Evolutionary conservation across 1,140 invertebrate species (phyloP), one percentile per base, ranked within the genome.

Genomic region (Diachasma alloeum): DNA sequence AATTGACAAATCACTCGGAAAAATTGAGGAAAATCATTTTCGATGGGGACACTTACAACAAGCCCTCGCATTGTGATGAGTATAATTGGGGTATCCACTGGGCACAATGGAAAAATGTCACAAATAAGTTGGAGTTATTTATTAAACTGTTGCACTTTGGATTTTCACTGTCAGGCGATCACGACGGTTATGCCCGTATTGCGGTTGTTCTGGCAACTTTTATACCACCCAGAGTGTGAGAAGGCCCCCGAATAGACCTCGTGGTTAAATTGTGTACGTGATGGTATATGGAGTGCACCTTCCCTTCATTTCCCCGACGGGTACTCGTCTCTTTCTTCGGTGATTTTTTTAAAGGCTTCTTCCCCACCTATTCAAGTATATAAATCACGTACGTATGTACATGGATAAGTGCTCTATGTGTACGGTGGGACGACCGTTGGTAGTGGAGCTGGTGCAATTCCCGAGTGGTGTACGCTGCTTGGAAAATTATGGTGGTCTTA

Each of bases 131-230:
- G 26, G 39, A 46, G 2, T 22, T 42, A 46, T 22, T 59, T 15
- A 63, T 39, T 11, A 19, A 75, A 75, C 73, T 75, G 13, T 37
- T 31, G 17, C 73, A 75, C 73, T 68, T 63, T 22, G 10, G 53
- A 70, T 70, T 71, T 76, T 76, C 67, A 76, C 68, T 71, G 74
- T 66, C 74, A 59, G 68, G 44, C 46, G 68, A 76, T 71, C 74
- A 63, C 74, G 36, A 76, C 5, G 31, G 17, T 76, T 76, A 48
- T 76, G 74, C 31, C 44, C 31, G 6, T 48, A 63, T 76, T 70
- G 48, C 68, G 46, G n/a, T 76, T 46, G 48, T 63, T 53, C 46
- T 59, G 36, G 17, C 46, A 69, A 70, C 68, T 71, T 76, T 76
- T 76, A 76, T 76, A 76, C 74, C 68, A 63, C 74, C 67, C 22